Evolutionary conservation across 1,140 invertebrate species (phyloP), one percentile per base, ranked within the genome.

Genomic region (Babylonia areolata): DNA sequence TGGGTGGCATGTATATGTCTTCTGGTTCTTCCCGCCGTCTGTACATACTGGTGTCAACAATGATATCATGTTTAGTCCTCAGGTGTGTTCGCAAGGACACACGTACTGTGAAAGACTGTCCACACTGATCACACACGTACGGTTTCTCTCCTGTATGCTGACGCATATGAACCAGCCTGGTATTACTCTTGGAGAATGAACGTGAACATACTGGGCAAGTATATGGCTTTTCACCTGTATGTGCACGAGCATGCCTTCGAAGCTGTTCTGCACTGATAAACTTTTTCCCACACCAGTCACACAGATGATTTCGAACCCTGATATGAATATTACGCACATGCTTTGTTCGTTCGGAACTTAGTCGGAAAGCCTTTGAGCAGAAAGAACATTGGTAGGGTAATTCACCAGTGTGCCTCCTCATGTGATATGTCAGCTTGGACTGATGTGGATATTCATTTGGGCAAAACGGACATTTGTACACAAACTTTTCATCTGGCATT

Each of bases 61-160:
- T 58, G n/a, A 81, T 58, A 31, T 54, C 35, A 58, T 84, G 58
- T 42, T 73, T 69, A 28, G 46, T 33, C 54, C 54, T 81, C 3
- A 81, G 46, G n/a, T 84, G 81, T 37, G 69, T 84, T 11, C 69
- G 58, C 81, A 84, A 31, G 33, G 51, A 69, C 28, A 71, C 81
- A 35, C 69, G 33, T 12, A 69, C 69, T 35, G 69, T 84, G 39
- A 84, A 84, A n/a, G 81, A 40, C 35, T 69, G 58, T n/a, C 69
- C 69, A 46, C 81, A 84, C 69, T 71, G 33, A 39, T 84, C 81
- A 86, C 94, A 95, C 77, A 91, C 90, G 58, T 91, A 93, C 58
- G 89, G 92, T 54, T 87, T 87, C 73, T 93, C 92, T 9, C 92
- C 94, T 15, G 90, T 92, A 86, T 95, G 94, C 37, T 91, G 88